Conservation (phyloP, 1,140 invertebrate species). For the Hypsibius dujardini region DNA sequence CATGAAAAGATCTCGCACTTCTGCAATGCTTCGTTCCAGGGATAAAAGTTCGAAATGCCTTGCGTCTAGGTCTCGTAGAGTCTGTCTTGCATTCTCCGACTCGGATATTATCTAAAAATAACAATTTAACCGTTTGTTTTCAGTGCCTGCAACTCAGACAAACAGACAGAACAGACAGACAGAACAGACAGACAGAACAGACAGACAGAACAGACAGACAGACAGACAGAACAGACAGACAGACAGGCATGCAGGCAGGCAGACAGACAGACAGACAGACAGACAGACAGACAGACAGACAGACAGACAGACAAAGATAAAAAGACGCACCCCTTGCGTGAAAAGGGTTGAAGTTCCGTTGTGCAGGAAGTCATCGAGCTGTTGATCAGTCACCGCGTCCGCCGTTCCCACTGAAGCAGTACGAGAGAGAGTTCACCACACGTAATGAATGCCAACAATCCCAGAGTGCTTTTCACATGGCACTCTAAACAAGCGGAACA, state of each 20-base stretch:
- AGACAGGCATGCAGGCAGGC: too few species aligned
- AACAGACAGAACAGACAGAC: too few species aligned
- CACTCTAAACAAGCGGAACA: too few species aligned
- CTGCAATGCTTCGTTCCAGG: neutral
- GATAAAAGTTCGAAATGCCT: neutral
- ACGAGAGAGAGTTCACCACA: neutral
- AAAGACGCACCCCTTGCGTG: neutral
- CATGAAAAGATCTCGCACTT: neutral
- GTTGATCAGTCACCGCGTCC: neutral
- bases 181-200: too few species aligned
- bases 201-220: too few species aligned
- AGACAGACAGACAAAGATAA: too few species aligned
- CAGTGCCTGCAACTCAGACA: too few species aligned
- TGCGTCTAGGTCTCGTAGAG: neutral
- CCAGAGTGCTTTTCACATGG: neutral
- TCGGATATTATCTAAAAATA: neutral
- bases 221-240: too few species aligned
- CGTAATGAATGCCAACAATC: neutral
- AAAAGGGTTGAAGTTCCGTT: neutral
- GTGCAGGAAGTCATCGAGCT: neutral
- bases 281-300: too few species aligned
- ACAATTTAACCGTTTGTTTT: too few species aligned
- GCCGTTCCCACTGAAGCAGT: neutral
- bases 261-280: too few species aligned
- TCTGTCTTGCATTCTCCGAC: neutral